phyloP scores from a whole-genome alignment of 2,113 vertebrate genomes.

The Callionymus lyra region DNA sequence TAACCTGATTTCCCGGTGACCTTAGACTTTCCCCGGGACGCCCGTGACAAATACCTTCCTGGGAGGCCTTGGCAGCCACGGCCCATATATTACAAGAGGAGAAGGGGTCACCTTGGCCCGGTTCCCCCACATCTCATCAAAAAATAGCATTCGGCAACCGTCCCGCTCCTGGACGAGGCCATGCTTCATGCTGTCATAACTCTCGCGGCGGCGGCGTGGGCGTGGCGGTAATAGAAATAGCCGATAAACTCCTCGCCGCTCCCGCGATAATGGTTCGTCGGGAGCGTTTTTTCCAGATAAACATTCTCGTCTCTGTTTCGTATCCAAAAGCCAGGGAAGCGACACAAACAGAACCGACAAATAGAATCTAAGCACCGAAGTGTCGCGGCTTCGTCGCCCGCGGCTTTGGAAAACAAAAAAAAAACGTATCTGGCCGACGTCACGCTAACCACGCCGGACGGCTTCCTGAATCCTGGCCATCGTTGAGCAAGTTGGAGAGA shows the following conservation, averaged over 20 bases:
- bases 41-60: constrained; percentile 67
- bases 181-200: constrained; percentile 52
- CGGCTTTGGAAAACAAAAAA: too few relatives aligned
- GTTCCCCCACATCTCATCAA: constrained; percentile 60
- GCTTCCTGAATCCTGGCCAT: constrained; percentile 24
- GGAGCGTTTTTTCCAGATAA: constrained; percentile 23
- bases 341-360: constrained; percentile 5
- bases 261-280: constrained; percentile 34
- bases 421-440: constrained; percentile 33
- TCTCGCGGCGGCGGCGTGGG: constrained; percentile 39
- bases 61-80: constrained; percentile 60
- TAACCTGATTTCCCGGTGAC: constrained; percentile 64
- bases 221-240: constrained; percentile 47
- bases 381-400: constrained; percentile 40
- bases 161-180: constrained; percentile 47
- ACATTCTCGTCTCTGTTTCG: constrained; percentile 25
- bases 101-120: constrained; percentile 66
- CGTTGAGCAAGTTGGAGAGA: constrained; percentile 22
- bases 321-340: constrained; percentile 20
- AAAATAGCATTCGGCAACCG: constrained; percentile 50
- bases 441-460: constrained; percentile 36
- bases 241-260: constrained; percentile 41
- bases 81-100: constrained; percentile 64
- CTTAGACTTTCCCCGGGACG: constrained; percentile 52
- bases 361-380: constrained; percentile 45